Conservation (phyloP, 2,888 invertebrate genomes). For the Andrena bicolor region DNA sequence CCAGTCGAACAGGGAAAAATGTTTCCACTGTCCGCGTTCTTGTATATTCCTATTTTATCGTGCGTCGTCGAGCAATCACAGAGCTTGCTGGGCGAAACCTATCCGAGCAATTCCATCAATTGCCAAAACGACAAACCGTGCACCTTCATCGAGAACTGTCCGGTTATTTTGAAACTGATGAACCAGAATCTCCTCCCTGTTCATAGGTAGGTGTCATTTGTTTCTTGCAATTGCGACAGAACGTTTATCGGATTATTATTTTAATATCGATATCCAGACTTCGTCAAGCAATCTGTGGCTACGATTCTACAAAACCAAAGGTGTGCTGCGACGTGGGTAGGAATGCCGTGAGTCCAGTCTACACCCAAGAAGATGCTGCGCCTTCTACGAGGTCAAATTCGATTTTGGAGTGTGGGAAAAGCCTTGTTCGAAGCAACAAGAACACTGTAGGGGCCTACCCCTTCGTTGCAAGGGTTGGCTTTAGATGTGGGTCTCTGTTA, state of each 20-base stretch:
- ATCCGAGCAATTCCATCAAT: constrained; percentile 45
- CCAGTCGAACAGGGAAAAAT: constrained; percentile 29
- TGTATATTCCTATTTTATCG: constrained; percentile 13
- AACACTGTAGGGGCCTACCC: constrained; percentile 89
- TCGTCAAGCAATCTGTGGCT: constrained; percentile 78
- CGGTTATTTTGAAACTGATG: constrained; percentile 72
- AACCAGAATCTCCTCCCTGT: constrained; percentile 72
- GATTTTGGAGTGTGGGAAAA: constrained; percentile 75
- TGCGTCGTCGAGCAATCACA: constrained; percentile 8
- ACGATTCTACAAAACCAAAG: constrained; percentile 71
- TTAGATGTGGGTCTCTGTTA: constrained; percentile 87
- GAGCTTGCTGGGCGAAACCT: constrained; percentile 8
- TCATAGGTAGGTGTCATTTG: constrained; percentile 71
- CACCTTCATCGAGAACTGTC: constrained; percentile 71
- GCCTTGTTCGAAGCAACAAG: constrained; percentile 70
- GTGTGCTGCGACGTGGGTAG: constrained; percentile 73
- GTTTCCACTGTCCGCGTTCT: constrained; percentile 17
- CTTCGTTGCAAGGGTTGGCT: constrained; percentile 91
- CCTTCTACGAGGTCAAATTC: constrained; percentile 22
- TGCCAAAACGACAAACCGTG: constrained; percentile 74
- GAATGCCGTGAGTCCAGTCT: constrained; percentile 30
- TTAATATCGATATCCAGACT: constrained; percentile 64
- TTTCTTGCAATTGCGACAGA: neutral
- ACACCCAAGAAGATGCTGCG: constrained; percentile 31
- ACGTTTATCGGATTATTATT: neutral